These are phyloP conservation scores for Megalops cyprinoides DNA, from an alignment of 2,797 vertebrate species.

Conservation along the genomic window DNA sequence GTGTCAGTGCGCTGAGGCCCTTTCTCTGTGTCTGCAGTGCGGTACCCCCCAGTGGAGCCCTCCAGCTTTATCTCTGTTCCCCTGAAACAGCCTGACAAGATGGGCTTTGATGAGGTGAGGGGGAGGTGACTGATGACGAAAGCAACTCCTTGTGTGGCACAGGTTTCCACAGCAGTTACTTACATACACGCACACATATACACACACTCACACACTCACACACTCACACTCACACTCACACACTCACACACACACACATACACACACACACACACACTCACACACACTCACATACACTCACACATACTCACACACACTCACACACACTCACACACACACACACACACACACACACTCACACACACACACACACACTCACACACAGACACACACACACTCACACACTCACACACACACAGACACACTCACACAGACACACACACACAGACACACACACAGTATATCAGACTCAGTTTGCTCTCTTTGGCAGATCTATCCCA, in stretches of 20 bases:
- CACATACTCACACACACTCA: not conserved
- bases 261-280: not conserved
- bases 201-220: not conserved
- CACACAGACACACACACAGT: too few species aligned
- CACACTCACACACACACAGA: not conserved
- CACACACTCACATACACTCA: not conserved
- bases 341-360: not conserved
- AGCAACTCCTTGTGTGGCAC: too few species aligned
- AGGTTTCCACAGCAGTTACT: too few species aligned
- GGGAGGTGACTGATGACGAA: not conserved
- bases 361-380: not conserved
- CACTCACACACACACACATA: not conserved
- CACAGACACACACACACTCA: not conserved
- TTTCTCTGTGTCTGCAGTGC: constrained; percentile 76
- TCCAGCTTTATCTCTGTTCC: constrained; percentile 81
- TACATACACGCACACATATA: constrained; percentile 1
- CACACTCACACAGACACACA: too few species aligned
- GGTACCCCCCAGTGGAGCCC: constrained; percentile 82
- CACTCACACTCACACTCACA: not conserved
- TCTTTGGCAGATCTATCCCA: too few species aligned
- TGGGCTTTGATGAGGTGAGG: constrained; percentile 97
- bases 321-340: not conserved
- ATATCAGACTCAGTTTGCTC: too few species aligned
- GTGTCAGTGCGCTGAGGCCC: too few species aligned
- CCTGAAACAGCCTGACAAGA: constrained; percentile 85